These are phyloP conservation scores for Brienomyrus brachyistius DNA, from an alignment of 2,113 vertebrate genomes.

Conservation along the genomic window DNA sequence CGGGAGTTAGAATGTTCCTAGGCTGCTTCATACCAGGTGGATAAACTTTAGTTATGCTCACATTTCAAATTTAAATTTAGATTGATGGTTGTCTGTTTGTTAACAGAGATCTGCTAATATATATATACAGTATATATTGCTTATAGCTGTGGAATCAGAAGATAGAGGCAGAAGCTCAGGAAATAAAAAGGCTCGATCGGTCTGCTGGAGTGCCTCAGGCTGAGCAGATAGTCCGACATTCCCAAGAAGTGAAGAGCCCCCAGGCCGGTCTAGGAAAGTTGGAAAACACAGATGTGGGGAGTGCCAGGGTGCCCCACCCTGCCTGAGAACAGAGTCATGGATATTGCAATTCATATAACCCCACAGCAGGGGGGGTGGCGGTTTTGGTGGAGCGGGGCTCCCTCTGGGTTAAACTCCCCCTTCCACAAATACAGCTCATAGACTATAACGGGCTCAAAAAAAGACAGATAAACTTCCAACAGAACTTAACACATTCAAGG, in stretches of 20 bases:
- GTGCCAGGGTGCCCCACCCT: constrained; percentile 28
- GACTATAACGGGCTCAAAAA: neutral
- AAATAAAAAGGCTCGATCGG: constrained; percentile 42
- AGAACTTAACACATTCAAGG: neutral
- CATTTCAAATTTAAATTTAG: constrained; percentile 43
- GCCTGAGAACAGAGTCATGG: constrained; percentile 23
- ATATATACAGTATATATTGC: neutral
- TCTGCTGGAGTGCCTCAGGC: constrained; percentile 45
- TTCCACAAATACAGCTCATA: neutral
- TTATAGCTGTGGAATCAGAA: constrained; percentile 46
- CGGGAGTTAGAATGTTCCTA: constrained; percentile 38
- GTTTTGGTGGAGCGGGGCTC: neutral
- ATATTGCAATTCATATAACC: constrained; percentile 28
- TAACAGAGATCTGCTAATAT: constrained; percentile 59
- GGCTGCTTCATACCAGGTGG: constrained; percentile 44
- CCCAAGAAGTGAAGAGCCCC: constrained; percentile 49
- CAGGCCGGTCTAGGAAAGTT: constrained; percentile 48
- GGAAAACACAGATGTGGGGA: constrained; percentile 15
- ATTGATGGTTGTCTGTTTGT: constrained; percentile 65
- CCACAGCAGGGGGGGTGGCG: constrained; percentile 20
- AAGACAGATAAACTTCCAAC: neutral
- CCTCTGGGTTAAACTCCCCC: neutral
- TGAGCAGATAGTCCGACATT: constrained; percentile 5
- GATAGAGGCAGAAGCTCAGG: constrained; percentile 43
- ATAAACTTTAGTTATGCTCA: constrained; percentile 41